These are phyloP conservation scores for Hylia prasina DNA, from an alignment of 2,113 vertebrate genomes.

Conservation along the genomic window DNA sequence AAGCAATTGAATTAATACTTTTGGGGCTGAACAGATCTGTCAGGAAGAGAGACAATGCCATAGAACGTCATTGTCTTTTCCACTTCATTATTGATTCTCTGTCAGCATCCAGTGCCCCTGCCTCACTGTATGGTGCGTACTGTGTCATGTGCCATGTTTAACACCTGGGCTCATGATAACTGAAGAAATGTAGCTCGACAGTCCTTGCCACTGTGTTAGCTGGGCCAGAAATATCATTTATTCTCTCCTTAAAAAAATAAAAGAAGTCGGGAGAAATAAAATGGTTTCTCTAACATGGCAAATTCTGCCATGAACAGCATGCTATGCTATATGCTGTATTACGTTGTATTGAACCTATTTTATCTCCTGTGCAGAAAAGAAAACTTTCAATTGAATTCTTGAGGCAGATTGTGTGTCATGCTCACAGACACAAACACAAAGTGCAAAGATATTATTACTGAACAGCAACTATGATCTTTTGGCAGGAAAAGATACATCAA, in stretches of 20 bases:
- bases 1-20: conserved; percentile 40
- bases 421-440: background rate
- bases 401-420: background rate
- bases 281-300: background rate
- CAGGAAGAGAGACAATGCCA: conserved; percentile 44
- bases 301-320: background rate
- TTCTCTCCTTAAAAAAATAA: background rate
- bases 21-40: conserved; percentile 23
- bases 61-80: conserved; percentile 55
- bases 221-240: background rate
- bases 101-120: conserved; percentile 12
- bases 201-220: background rate
- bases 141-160: conserved; percentile 52
- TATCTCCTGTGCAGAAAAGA: background rate
- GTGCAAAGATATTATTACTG: background rate
- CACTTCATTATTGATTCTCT: conserved; percentile 60
- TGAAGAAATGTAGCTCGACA: conserved; percentile 50
- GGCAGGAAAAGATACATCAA: background rate
- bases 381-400: background rate
- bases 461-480: background rate
- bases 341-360: background rate
- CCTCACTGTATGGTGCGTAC: background rate
- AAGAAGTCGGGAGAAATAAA: rapidly evolving
- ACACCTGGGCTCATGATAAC: conserved; percentile 49
- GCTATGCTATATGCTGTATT: background rate